Base-by-base conservation (phyloP, 2,113 vertebrate genomes). In the Planiliza haematocheilus region DNA sequence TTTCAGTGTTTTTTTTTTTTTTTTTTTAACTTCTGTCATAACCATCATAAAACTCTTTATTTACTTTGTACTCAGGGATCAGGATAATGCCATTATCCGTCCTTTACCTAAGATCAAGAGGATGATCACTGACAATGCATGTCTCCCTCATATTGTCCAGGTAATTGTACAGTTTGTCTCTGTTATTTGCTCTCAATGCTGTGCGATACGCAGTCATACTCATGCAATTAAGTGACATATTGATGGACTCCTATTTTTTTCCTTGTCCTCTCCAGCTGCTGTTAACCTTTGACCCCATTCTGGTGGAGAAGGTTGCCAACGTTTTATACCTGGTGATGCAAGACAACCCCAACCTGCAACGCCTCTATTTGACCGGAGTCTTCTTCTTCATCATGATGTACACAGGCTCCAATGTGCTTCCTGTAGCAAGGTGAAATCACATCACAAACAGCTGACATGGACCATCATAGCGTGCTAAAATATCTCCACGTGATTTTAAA, bases 331-430 rank as follows among this genome's bases (percentile, higher is more conserved):
- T 95, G 82, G 93, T 99, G 89, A 97, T 97, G 96, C 97, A 98
- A 91, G 98, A 99, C 89, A 99, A 99, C 87, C 97, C 98, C 8
- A 98, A 97, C 85, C 93, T 99, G 89, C 97, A 97, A 91, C 96
- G 97, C 12, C 95, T 99, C 78, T 99, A 99, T 87, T 94, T 99
- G 83, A 98, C 94, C 8, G 98, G 98, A 56, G 93, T 97, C 1
- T 99, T 99, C 93, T 99, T 99, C 93, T 99, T 99, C 88, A 99
- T 99, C 90, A 99, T 99, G 98, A 99, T 99, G 98, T 99, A 99
- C 92, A 99, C 97, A 0, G 97, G 98, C 79, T 99, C 98, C 90
- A 99, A 99, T 16, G 97, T 99, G 39, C 97, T 99, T 86, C 98
- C 98, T 68, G 93, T 99, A 37, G 97, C 98, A 61, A 96, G 97